A percentile compares a stretch with the other conserved stretches of the same genome.
Evolutionary conservation across 2,888 invertebrate species (phyloP).

Genomic region (Strigamia transsilvanica): DNA sequence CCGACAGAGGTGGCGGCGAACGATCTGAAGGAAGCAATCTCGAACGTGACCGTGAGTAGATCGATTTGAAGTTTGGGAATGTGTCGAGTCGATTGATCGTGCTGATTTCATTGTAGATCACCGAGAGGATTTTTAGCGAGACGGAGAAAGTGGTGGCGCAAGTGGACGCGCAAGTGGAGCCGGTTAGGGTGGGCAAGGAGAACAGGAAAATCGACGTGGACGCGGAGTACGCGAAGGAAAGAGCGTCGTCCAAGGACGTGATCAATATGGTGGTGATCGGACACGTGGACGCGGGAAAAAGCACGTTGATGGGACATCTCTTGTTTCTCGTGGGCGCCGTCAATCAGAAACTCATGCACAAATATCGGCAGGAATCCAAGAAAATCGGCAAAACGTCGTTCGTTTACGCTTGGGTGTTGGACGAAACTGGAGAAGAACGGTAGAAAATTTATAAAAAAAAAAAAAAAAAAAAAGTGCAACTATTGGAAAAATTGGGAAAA

Average conservation of each 20-base stretch:
- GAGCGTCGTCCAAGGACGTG: slow-evolving; percentile 82
- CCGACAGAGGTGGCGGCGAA: not conserved
- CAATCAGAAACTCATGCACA: slow-evolving; percentile 88
- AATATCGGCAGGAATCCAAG: slow-evolving; percentile 96
- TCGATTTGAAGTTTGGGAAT: not conserved
- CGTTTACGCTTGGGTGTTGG: slow-evolving; percentile 98
- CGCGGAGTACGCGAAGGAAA: slow-evolving; percentile 75
- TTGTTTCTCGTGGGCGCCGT: slow-evolving; percentile 77
- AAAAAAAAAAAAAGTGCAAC: too few species aligned
- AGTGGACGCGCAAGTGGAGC: not conserved
- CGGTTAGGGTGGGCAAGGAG: not conserved
- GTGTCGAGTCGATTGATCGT: too few species aligned
- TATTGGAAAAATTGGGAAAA: too few species aligned
- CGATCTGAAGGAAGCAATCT: not conserved
- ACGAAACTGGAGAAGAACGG: slow-evolving; percentile 97
- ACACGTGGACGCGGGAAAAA: slow-evolving; percentile 98
- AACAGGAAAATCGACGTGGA: slow-evolving; percentile 66
- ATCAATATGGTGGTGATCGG: slow-evolving; percentile 91
- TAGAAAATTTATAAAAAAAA: too few species aligned
- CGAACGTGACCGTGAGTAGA: not conserved
- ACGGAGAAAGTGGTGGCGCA: not conserved
- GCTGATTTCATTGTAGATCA: too few species aligned
- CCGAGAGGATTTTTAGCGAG: too few species aligned
- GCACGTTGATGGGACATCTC: slow-evolving; percentile 70
- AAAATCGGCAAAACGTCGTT: slow-evolving; percentile 98